Conservation (phyloP, 2,113 vertebrate genomes). For the Perca fluviatilis region DNA sequence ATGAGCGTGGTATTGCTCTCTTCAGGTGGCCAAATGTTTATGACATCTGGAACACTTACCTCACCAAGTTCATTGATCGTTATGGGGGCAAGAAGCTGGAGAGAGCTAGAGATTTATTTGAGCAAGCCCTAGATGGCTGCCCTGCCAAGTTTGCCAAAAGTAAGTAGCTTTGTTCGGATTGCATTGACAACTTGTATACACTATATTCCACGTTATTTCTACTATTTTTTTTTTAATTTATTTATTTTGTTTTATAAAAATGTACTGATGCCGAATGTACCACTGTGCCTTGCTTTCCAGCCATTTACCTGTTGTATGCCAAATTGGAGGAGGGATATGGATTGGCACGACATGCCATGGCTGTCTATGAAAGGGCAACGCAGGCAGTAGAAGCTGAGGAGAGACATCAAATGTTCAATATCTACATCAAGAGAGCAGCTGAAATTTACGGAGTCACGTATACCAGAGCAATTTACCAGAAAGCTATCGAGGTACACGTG, state of each 20-base stretch:
- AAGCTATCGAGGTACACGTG: constrained; percentile 89
- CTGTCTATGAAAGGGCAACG: constrained; percentile 93
- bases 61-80: constrained; percentile 94
- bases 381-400: constrained; percentile 89
- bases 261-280: background rate
- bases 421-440: constrained; percentile 94
- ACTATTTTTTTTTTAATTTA: background rate
- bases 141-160: constrained; percentile 94
- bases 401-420: constrained; percentile 94
- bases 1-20: constrained; percentile 92
- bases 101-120: constrained; percentile 92
- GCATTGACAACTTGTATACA: background rate
- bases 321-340: constrained; percentile 94
- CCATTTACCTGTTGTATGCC: constrained; percentile 92
- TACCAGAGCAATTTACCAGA: constrained; percentile 93
- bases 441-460: constrained; percentile 96
- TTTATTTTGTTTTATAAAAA: constrained; percentile 3
- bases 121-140: constrained; percentile 93
- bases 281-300: constrained; percentile 67
- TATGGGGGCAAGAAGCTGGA: constrained; percentile 96
- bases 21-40: constrained; percentile 96
- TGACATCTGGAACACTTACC: constrained; percentile 97
- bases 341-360: constrained; percentile 94
- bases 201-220: background rate
- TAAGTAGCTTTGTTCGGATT: constrained; percentile 64